Evolutionary conservation across 64 coral and sea anemone species (phyloP).

Genomic region (Dendrophyllia cribrosa): DNA sequence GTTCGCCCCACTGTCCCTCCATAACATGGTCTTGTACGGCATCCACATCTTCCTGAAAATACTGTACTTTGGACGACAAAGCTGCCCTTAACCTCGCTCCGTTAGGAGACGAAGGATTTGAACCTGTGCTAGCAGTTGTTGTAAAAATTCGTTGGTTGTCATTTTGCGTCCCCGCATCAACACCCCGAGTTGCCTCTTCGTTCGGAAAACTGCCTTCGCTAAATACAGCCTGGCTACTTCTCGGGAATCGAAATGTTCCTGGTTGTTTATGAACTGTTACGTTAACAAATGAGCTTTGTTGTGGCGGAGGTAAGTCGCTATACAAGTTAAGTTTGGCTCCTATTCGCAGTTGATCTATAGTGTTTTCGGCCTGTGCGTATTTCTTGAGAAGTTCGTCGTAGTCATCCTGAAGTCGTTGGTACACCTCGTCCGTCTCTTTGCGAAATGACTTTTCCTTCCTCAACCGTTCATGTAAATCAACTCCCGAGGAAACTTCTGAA

Average conservation of each 20-base stretch:
- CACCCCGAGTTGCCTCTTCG: neutral
- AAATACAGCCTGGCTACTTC: slow-evolving; percentile 71
- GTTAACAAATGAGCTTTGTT: slow-evolving; percentile 77
- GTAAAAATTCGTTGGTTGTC: slow-evolving; percentile 50
- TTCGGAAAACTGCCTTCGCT: slow-evolving; percentile 32
- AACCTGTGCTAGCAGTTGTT: slow-evolving; percentile 12
- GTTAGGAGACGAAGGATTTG: slow-evolving; percentile 65
- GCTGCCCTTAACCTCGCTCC: slow-evolving; percentile 73
- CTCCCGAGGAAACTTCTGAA: slow-evolving; percentile 74
- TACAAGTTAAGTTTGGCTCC: slow-evolving; percentile 95
- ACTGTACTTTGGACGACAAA: slow-evolving; percentile 80
- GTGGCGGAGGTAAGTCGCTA: slow-evolving; percentile 92
- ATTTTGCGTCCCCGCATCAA: slow-evolving; percentile 12
- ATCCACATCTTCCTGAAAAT: slow-evolving; percentile 84
- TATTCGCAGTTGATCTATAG: slow-evolving; percentile 93
- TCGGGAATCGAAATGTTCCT: slow-evolving; percentile 77
- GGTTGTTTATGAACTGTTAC: slow-evolving; percentile 77
- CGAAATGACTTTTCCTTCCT: slow-evolving; percentile 50
- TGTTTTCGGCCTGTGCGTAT: slow-evolving; percentile 94
- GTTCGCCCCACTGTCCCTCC: slow-evolving; percentile 76
- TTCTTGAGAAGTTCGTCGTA: slow-evolving; percentile 90
- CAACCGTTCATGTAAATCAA: slow-evolving; percentile 65
- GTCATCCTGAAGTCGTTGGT: slow-evolving; percentile 83
- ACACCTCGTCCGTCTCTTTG: slow-evolving; percentile 76
- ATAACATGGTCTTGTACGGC: slow-evolving; percentile 82